A percentile compares a stretch with the other conserved stretches of the same genome.
phyloP scores from a whole-genome alignment of 2,113 vertebrate genomes.

The Pollachius pollachius region DNA sequence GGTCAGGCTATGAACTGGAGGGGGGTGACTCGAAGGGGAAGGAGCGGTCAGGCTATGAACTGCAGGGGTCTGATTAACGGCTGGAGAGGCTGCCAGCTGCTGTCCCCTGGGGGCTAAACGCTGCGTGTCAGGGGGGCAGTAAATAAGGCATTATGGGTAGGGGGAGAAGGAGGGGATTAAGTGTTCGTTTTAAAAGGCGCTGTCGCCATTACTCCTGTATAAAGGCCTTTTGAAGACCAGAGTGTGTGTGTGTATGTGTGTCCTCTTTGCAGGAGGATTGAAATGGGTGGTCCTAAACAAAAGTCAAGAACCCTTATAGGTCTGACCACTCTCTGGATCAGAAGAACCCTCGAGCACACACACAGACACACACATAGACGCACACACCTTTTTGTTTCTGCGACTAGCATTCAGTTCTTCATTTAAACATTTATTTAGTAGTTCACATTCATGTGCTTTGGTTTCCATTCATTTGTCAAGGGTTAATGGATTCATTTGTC shows the following conservation, averaged over 20 bases:
- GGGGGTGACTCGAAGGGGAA: no score
- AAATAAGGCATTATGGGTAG: constrained; percentile 64
- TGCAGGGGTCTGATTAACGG: constrained; percentile 51
- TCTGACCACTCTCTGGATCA: constrained; percentile 15
- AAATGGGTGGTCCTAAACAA: constrained; percentile 12
- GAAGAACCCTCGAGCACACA: neutral
- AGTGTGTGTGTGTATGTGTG: neutral
- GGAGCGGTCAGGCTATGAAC: constrained; percentile 28
- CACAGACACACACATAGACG: no score
- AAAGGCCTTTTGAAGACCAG: constrained; percentile 45
- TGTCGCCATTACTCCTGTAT: constrained; percentile 48
- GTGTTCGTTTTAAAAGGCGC: constrained; percentile 51
- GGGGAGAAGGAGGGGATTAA: constrained; percentile 31
- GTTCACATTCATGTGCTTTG: no score
- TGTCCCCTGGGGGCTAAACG: constrained; percentile 52
- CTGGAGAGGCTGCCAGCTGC: constrained; percentile 50
- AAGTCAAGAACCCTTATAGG: constrained; percentile 22
- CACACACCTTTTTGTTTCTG: no score
- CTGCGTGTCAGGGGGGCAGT: constrained; percentile 43
- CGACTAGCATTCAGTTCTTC: no score
- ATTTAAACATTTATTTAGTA: no score
- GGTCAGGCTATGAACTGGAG: no score
- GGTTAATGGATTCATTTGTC: no score
- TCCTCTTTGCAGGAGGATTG: constrained; percentile 15
- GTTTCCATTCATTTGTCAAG: no score